Evolutionary conservation across 2,888 invertebrate genomes (phyloP).

Genomic region (Marasmarcha lunaedactyla): DNA sequence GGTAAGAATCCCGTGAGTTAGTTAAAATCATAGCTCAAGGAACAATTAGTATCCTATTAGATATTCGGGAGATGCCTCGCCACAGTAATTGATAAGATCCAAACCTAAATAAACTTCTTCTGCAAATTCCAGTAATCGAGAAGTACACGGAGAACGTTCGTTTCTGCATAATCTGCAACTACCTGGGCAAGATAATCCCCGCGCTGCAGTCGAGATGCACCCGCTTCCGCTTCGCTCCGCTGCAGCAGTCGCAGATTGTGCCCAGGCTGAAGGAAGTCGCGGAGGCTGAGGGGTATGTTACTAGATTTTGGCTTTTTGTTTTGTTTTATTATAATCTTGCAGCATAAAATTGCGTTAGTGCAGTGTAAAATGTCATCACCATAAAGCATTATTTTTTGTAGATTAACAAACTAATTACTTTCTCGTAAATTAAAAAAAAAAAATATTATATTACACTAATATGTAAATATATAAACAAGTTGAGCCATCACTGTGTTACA

Average conservation of each 20-base stretch:
- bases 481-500: too few species aligned
- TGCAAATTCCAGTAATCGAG: slow-evolving; percentile 84
- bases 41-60: too few species aligned
- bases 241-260: slow-evolving; percentile 86
- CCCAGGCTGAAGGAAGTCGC: slow-evolving; percentile 90
- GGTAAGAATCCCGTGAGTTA: too few species aligned
- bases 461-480: too few species aligned
- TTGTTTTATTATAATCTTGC: not conserved
- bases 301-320: not conserved
- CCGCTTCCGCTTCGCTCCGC: slow-evolving; percentile 93
- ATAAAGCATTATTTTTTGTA: too few species aligned
- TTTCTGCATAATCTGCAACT: slow-evolving; percentile 99
- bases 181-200: slow-evolving; percentile 97
- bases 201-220: slow-evolving; percentile 98
- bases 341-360: not conserved
- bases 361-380: not conserved
- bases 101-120: too few species aligned
- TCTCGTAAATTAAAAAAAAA: too few species aligned
- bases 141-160: slow-evolving; percentile 98
- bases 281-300: slow-evolving; percentile 80
- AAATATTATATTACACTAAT: too few species aligned
- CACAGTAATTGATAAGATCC: too few species aligned
- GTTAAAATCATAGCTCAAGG: too few species aligned
- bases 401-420: too few species aligned
- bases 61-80: too few species aligned